Conservation (phyloP, 2,888 invertebrate species). For the Volucella zonaria region DNA sequence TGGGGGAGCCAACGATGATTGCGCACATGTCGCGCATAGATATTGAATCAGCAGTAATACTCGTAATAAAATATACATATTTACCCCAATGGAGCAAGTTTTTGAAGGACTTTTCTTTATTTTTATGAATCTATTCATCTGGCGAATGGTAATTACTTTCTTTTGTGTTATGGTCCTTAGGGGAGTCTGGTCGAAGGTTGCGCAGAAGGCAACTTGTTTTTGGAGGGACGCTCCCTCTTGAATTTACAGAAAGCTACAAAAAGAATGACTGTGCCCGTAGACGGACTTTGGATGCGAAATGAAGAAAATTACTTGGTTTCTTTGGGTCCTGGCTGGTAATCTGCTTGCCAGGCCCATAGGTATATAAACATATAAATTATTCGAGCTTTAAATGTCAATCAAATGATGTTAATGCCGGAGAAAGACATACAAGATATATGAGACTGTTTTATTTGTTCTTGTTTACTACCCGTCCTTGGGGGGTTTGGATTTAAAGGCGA, state of each 20-base stretch:
- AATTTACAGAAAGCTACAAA: too few species aligned
- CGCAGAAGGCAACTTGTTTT: not conserved
- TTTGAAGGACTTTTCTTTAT: not conserved
- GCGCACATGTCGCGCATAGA: constrained; percentile 24
- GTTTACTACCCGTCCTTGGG: too few species aligned
- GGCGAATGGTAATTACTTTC: constrained; percentile 30
- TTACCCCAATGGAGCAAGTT: not conserved
- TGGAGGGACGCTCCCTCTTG: too few species aligned
- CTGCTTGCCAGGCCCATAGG: not conserved
- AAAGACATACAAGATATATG: not conserved
- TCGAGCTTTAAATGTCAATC: constrained; percentile 17
- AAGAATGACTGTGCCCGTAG: too few species aligned
- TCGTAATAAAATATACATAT: constrained; percentile 36
- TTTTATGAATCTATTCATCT: constrained; percentile 25
- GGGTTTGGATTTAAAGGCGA: too few species aligned
- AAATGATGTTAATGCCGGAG: not conserved
- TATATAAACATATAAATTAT: constrained; percentile 8
- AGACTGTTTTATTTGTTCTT: too few species aligned
- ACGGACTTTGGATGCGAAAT: not conserved
- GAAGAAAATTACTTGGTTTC: not conserved
- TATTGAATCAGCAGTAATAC: constrained; percentile 44
- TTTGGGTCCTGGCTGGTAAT: not conserved
- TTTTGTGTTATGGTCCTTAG: constrained; percentile 14
- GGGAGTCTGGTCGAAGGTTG: not conserved
- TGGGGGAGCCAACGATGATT: constrained; percentile 36